These are phyloP conservation scores for Chloroceryle aenea DNA, from an alignment of 2,113 vertebrate species.

Conservation along the genomic window DNA sequence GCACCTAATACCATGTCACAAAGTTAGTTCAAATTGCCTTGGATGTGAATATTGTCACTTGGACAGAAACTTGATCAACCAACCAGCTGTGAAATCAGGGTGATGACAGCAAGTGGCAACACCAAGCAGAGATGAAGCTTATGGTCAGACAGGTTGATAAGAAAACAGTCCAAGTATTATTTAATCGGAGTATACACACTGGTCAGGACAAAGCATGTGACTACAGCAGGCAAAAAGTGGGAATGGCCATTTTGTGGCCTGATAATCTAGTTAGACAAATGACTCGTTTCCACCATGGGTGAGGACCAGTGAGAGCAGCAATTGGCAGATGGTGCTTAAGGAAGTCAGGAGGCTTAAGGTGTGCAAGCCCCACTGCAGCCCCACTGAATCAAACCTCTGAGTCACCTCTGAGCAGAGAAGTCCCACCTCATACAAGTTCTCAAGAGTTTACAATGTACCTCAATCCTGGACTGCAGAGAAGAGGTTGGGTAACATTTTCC, in stretches of 20 bases:
- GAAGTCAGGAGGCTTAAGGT: background rate
- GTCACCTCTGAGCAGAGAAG: background rate
- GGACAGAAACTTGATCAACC: background rate
- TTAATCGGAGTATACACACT: accelerated
- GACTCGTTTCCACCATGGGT: background rate
- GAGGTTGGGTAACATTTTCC: background rate
- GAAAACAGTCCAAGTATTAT: background rate
- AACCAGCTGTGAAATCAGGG: background rate
- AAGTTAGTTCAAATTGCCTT: background rate
- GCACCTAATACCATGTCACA: background rate
- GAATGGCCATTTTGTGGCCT: background rate
- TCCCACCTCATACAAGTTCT: background rate
- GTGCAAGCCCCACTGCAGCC: background rate
- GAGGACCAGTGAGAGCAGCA: background rate
- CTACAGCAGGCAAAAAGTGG: no score
- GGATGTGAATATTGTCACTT: background rate
- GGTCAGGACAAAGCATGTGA: background rate
- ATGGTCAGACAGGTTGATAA: background rate
- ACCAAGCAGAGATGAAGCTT: accelerated
- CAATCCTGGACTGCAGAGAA: background rate
- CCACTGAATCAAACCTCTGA: background rate
- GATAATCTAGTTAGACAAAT: background rate
- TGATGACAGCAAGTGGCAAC: background rate
- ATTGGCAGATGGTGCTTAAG: background rate
- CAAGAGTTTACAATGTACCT: background rate